phyloP scores from a whole-genome alignment of 2,888 invertebrate genomes.

The Subacronicta megacephala region DNA sequence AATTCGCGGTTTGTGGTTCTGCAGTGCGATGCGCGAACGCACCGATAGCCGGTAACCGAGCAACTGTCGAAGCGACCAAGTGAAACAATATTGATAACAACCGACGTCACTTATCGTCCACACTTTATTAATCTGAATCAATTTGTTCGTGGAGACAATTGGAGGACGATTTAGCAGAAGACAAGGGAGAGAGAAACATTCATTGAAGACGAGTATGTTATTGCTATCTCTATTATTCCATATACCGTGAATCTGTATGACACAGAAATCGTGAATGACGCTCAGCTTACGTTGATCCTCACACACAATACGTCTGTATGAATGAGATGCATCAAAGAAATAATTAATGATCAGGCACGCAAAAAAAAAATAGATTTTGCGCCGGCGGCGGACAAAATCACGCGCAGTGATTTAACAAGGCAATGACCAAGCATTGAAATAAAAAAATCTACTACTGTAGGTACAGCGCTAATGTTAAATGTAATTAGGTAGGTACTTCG shows the following conservation, averaged over 20 bases:
- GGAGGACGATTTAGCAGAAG: constrained; percentile 55
- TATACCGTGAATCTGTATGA: not conserved
- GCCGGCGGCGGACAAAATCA: too few species aligned
- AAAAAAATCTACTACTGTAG: too few species aligned
- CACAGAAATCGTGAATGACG: not conserved
- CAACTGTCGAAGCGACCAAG: constrained; percentile 79
- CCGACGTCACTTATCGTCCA: constrained; percentile 78
- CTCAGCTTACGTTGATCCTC: not conserved
- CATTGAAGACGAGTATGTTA: constrained; percentile 1
- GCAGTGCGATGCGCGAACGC: constrained; percentile 49
- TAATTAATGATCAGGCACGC: too few species aligned
- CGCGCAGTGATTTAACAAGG: too few species aligned
- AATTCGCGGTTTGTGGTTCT: constrained; percentile 24
- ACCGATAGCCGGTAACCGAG: constrained; percentile 69
- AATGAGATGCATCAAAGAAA: not conserved
- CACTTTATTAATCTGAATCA: constrained; percentile 87
- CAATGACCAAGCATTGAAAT: too few species aligned
- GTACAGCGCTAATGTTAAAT: too few species aligned
- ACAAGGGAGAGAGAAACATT: constrained; percentile 15
- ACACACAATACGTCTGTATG: not conserved
- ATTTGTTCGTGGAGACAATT: constrained; percentile 86
- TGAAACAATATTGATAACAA: constrained; percentile 84
- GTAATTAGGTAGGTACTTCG: too few species aligned
- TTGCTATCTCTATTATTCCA: constrained; percentile 10
- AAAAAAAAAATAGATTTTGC: too few species aligned